phyloP scores from a whole-genome alignment of 1,140 invertebrate species.

The Lepidurus arcticus region DNA sequence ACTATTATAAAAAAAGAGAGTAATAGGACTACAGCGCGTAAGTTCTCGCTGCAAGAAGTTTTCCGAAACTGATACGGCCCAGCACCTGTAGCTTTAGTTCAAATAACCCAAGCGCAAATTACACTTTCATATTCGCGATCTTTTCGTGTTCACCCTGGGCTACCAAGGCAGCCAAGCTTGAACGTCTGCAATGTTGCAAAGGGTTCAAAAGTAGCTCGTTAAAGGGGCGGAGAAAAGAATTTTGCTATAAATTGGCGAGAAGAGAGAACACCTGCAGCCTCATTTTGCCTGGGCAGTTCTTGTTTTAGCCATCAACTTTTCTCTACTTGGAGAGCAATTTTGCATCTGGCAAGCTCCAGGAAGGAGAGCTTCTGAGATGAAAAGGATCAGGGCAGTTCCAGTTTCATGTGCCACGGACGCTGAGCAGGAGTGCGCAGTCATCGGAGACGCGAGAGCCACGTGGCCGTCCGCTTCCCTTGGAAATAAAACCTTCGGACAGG shows the following conservation, averaged over 20 bases:
- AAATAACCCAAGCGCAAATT: no score
- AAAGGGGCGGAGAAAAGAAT: neutral
- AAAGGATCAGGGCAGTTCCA: conserved; percentile 13
- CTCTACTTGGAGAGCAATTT: neutral
- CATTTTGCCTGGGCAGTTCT: neutral
- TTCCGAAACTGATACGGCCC: no score
- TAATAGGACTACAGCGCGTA: no score
- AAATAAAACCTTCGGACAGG: neutral
- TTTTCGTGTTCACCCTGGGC: no score
- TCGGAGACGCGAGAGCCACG: neutral
- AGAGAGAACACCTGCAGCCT: neutral
- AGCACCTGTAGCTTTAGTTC: no score
- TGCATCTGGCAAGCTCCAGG: neutral
- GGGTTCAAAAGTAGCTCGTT: no score
- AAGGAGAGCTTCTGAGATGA: neutral
- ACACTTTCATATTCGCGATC: no score
- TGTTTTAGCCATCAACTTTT: neutral
- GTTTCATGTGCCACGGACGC: neutral
- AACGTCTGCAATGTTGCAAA: no score
- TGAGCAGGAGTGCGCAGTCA: neutral
- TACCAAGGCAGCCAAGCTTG: no score
- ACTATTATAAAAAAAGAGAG: no score
- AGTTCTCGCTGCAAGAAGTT: no score
- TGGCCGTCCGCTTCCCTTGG: neutral
- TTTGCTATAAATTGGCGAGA: neutral